These are phyloP conservation scores for Carassius auratus DNA, from an alignment of 2,113 vertebrate genomes.

Conservation along the genomic window DNA sequence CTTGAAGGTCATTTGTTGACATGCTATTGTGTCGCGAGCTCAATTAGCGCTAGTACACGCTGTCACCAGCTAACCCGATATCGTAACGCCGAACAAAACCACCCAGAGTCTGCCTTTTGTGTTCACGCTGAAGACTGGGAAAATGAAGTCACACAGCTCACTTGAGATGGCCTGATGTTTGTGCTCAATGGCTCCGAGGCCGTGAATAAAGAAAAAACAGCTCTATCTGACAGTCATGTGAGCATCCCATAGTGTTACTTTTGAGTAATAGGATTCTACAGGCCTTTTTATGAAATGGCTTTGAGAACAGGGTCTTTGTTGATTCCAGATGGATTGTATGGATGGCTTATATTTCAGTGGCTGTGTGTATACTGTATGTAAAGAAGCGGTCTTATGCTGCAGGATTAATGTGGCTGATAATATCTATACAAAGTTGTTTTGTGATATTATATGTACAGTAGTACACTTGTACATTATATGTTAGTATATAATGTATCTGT, in stretches of 20 bases:
- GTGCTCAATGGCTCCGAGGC: constrained; percentile 36
- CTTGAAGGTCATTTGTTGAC: not conserved
- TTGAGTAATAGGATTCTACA: constrained; percentile 33
- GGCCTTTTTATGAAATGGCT: not conserved
- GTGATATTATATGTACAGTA: not conserved
- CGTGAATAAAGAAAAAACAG: constrained; percentile 59
- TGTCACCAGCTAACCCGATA: constrained; percentile 10
- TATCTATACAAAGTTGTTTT: not conserved
- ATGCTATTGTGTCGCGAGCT: not conserved
- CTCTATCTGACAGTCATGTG: constrained; percentile 67
- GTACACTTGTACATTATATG: not conserved
- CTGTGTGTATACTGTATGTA: too few relatives aligned
- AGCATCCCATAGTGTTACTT: constrained; percentile 59
- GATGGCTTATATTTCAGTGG: not conserved
- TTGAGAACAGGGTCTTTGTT: constrained; percentile 47
- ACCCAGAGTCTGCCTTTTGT: not conserved
- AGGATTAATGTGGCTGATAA: not conserved
- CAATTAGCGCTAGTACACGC: not conserved
- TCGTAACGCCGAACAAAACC: not conserved
- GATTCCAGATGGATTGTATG: constrained; percentile 2
- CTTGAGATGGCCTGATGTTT: constrained; percentile 7
- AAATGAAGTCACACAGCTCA: not conserved
- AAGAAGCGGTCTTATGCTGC: not conserved
- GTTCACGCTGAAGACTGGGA: not conserved
- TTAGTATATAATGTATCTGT: too few relatives aligned